Percentiles rank a stretch among this genome's conserved stretches.
These are phyloP conservation scores for Sinonovacula constricta DNA, from an alignment of 1,140 invertebrate genomes.

Conservation along the genomic window DNA sequence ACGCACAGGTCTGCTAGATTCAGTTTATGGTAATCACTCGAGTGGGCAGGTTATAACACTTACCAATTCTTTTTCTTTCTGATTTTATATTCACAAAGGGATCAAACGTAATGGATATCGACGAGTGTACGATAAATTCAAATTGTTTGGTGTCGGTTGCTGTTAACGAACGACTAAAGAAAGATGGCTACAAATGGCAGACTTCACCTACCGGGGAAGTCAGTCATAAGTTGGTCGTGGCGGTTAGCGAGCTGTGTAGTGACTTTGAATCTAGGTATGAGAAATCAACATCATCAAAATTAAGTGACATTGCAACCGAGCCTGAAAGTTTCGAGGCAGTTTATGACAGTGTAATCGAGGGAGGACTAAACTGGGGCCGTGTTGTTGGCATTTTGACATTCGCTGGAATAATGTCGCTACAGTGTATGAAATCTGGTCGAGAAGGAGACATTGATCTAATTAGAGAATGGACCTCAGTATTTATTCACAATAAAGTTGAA, in stretches of 20 bases:
- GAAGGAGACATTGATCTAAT: neutral
- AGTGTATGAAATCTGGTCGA: neutral
- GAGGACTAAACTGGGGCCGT: neutral
- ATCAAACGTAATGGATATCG: neutral
- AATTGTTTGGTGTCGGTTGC: neutral
- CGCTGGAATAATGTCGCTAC: neutral
- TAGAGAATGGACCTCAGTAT: neutral
- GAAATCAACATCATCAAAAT: neutral
- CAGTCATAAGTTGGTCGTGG: neutral
- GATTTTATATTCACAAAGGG: too few species aligned
- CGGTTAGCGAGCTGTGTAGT: neutral
- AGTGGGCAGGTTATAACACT: too few species aligned
- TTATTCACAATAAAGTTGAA: neutral
- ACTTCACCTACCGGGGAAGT: neutral
- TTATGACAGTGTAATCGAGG: neutral
- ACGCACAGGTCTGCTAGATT: too few species aligned
- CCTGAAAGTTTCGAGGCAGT: neutral
- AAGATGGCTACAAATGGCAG: neutral
- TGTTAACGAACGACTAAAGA: neutral
- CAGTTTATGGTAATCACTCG: too few species aligned
- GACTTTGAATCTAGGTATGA: neutral
- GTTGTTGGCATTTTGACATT: neutral
- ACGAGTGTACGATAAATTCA: neutral
- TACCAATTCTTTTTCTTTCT: too few species aligned
- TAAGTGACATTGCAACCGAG: neutral